Base-by-base conservation (phyloP, 2,113 vertebrate genomes). In the Amblyopsis rosae region DNA sequence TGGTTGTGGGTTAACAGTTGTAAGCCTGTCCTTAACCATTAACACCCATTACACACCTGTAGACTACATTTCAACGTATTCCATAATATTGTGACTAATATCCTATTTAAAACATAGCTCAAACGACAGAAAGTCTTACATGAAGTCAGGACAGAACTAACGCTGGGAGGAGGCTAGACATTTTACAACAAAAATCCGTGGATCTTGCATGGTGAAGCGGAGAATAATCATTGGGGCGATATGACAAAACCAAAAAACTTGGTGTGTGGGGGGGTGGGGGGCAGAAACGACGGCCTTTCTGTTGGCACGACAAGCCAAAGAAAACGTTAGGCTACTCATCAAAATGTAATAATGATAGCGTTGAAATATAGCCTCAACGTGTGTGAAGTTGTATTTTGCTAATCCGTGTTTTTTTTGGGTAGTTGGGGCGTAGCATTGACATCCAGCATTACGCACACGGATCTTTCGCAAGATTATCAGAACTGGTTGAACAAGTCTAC, bases 81-180 rank as follows among this genome's bases (percentile, higher is more conserved):
- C 35, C 35, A 41, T 8, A 5, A 41, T 41, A 41, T 41, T 41
- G 5, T 41, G 35, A 41, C 7, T 5, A 41, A 41, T 41, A 5
- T 41, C 35, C 35, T 41, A 8, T 7, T 8, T 41, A 41, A 41
- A 41, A 41, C 35, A 5, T 41, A 41, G 35, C 7, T 41, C 35
- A 41, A 41, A 41, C 35, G 6, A 41, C 35, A 41, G 7, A 41
- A 51, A 15, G 1, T 71, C 88, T 91, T 91, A 91, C 89, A 91
- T 91, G 70, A 73, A 80, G 79, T 77, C 64, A 65, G 62, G 26
- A 77, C 64, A 3, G 75, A 70, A 82, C 86, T 88, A 86, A 67
- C 80, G 62, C 68, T 80, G 59, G 70, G 76, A 73, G 60, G 47
- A 57, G 72, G 68, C 69, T 65, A 33, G 26, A 49, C 87, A 86